phyloP scores from a whole-genome alignment of 2,113 vertebrate species.

The Scomber scombrus region DNA sequence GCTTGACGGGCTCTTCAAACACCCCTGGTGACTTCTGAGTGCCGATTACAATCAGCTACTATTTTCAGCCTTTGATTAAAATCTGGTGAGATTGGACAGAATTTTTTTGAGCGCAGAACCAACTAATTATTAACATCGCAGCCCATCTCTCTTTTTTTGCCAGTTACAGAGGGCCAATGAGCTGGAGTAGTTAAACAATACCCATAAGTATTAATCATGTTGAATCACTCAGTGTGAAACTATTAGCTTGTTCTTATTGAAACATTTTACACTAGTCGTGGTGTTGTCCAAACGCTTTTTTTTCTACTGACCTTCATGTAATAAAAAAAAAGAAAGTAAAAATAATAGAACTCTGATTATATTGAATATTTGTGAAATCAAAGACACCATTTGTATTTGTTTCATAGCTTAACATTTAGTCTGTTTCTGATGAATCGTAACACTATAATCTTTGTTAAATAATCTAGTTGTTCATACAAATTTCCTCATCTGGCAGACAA shows the following conservation, averaged over 20 bases:
- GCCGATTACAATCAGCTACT: slow-evolving; percentile 86
- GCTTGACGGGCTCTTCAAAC: slow-evolving; percentile 85
- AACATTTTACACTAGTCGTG: slow-evolving; percentile 45
- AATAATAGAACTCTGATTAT: not conserved
- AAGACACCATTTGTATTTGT: slow-evolving; percentile 30
- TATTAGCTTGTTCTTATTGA: slow-evolving; percentile 73
- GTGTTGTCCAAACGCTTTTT: slow-evolving; percentile 37
- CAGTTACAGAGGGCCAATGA: slow-evolving; percentile 68
- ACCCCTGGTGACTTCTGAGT: slow-evolving; percentile 85
- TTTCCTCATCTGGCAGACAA: slow-evolving; percentile 34
- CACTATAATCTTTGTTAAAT: slow-evolving; percentile 40
- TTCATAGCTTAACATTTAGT: slow-evolving; percentile 2
- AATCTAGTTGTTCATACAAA: slow-evolving; percentile 22
- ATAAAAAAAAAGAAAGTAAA: not conserved
- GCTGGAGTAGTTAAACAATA: slow-evolving; percentile 78
- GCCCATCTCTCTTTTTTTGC: slow-evolving; percentile 54
- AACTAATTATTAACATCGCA: slow-evolving; percentile 82
- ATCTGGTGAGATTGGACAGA: slow-evolving; percentile 83
- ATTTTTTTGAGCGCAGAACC: slow-evolving; percentile 73
- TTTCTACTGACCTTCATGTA: slow-evolving; percentile 58
- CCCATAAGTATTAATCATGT: slow-evolving; percentile 79
- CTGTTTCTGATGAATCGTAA: slow-evolving; percentile 11
- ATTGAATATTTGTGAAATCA: slow-evolving; percentile 16
- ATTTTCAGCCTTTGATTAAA: slow-evolving; percentile 87
- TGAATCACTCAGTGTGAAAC: slow-evolving; percentile 65